phyloP scores from a whole-genome alignment of 2,888 invertebrate species.

The Leptopilina drosophilae region DNA sequence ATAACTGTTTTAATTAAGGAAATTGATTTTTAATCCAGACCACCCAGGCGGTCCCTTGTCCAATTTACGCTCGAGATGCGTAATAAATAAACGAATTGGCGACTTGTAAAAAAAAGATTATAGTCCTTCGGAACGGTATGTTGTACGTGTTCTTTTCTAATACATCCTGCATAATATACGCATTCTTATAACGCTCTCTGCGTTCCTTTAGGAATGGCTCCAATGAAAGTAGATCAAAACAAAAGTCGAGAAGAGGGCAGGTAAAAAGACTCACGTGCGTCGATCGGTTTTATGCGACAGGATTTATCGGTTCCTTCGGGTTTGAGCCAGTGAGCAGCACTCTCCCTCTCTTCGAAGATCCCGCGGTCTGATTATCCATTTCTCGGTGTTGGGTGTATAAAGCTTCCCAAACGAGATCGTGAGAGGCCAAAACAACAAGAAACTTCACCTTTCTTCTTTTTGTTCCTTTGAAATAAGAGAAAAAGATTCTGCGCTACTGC shows the following conservation, averaged over 20 bases:
- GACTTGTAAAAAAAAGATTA: constrained; percentile 20
- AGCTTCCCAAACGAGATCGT: background rate
- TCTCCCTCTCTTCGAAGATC: constrained; percentile 33
- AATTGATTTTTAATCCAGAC: constrained; percentile 11
- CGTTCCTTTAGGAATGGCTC: constrained; percentile 33
- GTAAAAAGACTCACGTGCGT: constrained; percentile 38
- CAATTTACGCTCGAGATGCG: constrained; percentile 28
- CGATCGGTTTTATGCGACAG: constrained; percentile 36
- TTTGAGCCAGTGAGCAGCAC: constrained; percentile 21
- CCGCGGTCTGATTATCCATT: constrained; percentile 25
- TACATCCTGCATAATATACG: constrained; percentile 38
- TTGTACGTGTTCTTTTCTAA: constrained; percentile 35
- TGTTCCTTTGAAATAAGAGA: background rate
- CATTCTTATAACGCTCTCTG: constrained; percentile 35
- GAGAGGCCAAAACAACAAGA: constrained; percentile 22
- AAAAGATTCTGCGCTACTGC: background rate
- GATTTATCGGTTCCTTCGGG: constrained; percentile 28
- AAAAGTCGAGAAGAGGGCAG: constrained; percentile 10
- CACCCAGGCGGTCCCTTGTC: constrained; percentile 9
- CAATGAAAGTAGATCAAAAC: constrained; percentile 36
- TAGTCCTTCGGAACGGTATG: constrained; percentile 25
- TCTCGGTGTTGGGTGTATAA: constrained; percentile 13
- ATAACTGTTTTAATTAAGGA: constrained; percentile 19
- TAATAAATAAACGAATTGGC: constrained; percentile 35
- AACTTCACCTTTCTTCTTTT: constrained; percentile 16